phyloP scores from a whole-genome alignment of 2,113 vertebrate genomes.

The Perognathus longimembris region DNA sequence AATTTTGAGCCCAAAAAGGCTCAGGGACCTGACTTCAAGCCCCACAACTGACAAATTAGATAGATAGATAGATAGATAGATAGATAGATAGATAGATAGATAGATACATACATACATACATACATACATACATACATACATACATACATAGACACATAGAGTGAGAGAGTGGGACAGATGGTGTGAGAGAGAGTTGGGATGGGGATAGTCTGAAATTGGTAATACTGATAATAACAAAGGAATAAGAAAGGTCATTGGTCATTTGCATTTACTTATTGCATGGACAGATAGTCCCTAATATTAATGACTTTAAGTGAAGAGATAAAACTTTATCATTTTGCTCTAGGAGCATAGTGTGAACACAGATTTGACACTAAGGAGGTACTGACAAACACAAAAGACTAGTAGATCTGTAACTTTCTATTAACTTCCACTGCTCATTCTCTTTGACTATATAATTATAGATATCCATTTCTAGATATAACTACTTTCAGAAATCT shows the following conservation, averaged over 20 bases:
- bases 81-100: too few relatives aligned
- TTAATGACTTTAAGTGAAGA: neutral
- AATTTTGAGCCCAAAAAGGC: too few relatives aligned
- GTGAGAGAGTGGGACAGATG: too few relatives aligned
- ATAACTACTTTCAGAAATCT: slow-evolving; percentile 4
- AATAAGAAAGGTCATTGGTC: neutral
- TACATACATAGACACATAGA: too few relatives aligned
- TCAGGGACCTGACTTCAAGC: too few relatives aligned
- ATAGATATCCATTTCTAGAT: neutral
- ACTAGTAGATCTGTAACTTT: neutral
- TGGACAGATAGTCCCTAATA: neutral
- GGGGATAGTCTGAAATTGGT: too few relatives aligned
- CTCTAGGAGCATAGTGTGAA: neutral
- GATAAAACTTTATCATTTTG: neutral
- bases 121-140: too few relatives aligned
- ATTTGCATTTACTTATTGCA: neutral
- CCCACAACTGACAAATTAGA: too few relatives aligned
- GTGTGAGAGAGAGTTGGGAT: too few relatives aligned
- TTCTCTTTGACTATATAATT: neutral
- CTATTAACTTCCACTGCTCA: neutral
- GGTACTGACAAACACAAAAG: neutral
- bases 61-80: too few relatives aligned
- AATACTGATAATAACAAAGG: too few relatives aligned
- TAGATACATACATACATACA: too few relatives aligned
- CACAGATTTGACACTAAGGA: neutral